Evolutionary conservation across 2,888 invertebrate species (phyloP).

Genomic region (Blastobasis adustella): DNA sequence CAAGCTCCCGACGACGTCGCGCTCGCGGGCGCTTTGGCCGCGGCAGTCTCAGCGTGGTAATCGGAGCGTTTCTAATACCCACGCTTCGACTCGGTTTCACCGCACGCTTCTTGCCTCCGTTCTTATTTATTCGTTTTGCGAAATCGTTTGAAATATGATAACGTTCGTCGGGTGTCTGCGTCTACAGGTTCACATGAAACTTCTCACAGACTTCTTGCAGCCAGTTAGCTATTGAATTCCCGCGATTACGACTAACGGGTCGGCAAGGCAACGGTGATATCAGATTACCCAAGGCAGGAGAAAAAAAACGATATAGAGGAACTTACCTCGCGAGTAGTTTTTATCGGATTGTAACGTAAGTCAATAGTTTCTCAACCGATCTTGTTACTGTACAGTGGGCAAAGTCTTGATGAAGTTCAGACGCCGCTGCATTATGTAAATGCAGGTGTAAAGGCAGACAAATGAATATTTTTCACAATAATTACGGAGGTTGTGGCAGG

Average conservation of each 20-base stretch:
- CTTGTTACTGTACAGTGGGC: too few relatives aligned
- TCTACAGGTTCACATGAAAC: constrained; percentile 60
- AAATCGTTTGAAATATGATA: constrained; percentile 74
- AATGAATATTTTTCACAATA: constrained; percentile 71
- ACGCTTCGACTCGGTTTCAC: constrained; percentile 72
- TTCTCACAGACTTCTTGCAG: constrained; percentile 61
- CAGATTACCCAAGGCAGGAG: constrained; percentile 37
- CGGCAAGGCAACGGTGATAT: constrained; percentile 28
- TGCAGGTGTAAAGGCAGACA: constrained; percentile 46
- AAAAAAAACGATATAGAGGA: neutral
- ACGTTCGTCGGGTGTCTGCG: constrained; percentile 56
- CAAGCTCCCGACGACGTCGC: neutral
- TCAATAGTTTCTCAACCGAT: too few relatives aligned
- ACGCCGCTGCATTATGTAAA: constrained; percentile 44
- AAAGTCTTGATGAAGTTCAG: too few relatives aligned
- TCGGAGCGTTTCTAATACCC: constrained; percentile 74
- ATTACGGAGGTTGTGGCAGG: constrained; percentile 59
- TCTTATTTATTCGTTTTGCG: constrained; percentile 73
- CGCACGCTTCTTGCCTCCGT: constrained; percentile 71
- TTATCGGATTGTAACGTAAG: too few relatives aligned
- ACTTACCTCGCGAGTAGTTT: too few relatives aligned
- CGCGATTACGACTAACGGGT: constrained; percentile 40
- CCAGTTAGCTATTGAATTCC: constrained; percentile 63
- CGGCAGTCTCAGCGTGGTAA: constrained; percentile 53
- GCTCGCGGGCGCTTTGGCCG: constrained; percentile 6